These are phyloP conservation scores for Chlorospingus semifuscus DNA, from an alignment of 2,797 vertebrate genomes.

Conservation along the genomic window DNA sequence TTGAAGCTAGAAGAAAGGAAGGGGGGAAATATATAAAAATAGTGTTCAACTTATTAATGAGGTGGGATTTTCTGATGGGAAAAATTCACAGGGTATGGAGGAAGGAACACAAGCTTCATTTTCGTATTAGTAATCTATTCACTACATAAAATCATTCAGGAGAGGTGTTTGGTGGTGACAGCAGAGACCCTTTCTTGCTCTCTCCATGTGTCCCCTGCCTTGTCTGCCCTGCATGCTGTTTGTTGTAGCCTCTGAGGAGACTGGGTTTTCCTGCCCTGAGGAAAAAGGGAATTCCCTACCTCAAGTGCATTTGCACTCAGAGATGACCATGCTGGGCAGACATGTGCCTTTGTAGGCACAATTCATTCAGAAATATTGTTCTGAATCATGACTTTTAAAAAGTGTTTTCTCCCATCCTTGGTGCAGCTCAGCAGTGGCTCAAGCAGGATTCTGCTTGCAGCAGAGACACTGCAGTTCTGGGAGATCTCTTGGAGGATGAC, in stretches of 20 bases:
- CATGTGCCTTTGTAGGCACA: background rate
- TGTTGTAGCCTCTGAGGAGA: background rate
- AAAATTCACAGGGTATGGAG: background rate
- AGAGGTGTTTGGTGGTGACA: background rate
- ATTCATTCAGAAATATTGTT: background rate
- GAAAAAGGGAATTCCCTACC: background rate
- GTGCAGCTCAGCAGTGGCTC: background rate
- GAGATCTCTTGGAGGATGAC: background rate
- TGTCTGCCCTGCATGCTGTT: background rate
- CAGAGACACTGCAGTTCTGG: background rate
- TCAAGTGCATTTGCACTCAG: rapidly evolving
- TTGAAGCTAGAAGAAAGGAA: background rate
- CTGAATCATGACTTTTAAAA: background rate
- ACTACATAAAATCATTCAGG: background rate
- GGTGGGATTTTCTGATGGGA: background rate
- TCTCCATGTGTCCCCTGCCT: background rate
- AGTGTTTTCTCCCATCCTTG: background rate
- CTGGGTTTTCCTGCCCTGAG: background rate
- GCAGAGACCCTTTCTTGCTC: background rate
- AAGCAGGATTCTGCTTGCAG: background rate
- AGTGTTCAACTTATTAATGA: background rate
- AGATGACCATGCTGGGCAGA: background rate
- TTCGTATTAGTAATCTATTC: background rate
- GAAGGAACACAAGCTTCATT: background rate
- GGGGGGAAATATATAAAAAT: background rate